Conservation (phyloP, 2,113 vertebrate species). For the Pterocles burchelli region DNA sequence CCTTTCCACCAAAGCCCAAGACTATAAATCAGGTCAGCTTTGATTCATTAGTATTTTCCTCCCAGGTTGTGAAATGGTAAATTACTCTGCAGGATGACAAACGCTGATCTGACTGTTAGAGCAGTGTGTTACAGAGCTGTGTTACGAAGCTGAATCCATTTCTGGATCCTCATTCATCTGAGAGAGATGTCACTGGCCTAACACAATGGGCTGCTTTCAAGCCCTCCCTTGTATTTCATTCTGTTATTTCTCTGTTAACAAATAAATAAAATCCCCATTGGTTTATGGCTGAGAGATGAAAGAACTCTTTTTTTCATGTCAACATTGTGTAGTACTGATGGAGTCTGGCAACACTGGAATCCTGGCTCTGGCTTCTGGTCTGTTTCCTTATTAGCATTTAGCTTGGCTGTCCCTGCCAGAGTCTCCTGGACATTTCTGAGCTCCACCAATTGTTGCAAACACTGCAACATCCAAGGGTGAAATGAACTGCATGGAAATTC, state of each 20-base stretch:
- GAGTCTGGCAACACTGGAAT: neutral
- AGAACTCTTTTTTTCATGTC: neutral
- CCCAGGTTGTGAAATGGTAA: neutral
- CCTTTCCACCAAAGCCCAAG: neutral
- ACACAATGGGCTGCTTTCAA: neutral
- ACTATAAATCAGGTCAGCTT: neutral
- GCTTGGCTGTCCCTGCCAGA: slow-evolving; percentile 2
- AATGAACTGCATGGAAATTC: neutral
- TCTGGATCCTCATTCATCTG: neutral
- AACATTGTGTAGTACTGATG: neutral
- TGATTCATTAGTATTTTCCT: neutral
- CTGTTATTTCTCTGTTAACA: neutral
- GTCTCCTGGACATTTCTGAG: neutral
- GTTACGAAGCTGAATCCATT: neutral
- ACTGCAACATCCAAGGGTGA: neutral
- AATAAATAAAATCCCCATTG: neutral
- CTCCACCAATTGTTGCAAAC: neutral
- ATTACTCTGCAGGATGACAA: neutral
- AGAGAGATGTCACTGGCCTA: neutral
- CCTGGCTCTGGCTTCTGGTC: slow-evolving; percentile 2
- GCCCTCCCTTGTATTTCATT: neutral
- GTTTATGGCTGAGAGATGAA: neutral
- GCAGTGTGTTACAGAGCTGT: neutral
- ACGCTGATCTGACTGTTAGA: neutral
- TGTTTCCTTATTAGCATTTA: slow-evolving; percentile 25